Percentiles rank a stretch among this genome's conserved stretches.
Conservation (phyloP, 2,113 vertebrate genomes). For the Neolamprologus kungweensis region DNA sequence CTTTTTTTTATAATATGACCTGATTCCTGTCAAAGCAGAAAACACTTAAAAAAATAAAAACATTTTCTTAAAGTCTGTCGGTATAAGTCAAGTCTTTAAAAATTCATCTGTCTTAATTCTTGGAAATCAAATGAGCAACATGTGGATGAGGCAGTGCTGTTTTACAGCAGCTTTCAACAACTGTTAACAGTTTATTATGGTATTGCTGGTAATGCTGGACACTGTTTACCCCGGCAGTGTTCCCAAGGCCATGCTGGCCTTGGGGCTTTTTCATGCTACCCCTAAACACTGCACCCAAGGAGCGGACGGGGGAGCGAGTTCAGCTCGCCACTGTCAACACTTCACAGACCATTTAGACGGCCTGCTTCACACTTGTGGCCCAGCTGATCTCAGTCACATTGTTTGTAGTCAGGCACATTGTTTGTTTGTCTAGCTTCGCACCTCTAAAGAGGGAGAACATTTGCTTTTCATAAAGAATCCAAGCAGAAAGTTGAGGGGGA, state of each 20-base stretch:
- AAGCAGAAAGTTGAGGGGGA: background rate
- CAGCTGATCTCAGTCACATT: background rate
- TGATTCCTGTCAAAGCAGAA: conserved; percentile 1
- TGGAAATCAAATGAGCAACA: background rate
- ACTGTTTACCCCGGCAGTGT: background rate
- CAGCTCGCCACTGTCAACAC: background rate
- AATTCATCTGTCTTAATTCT: background rate
- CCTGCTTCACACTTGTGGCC: conserved; percentile 10
- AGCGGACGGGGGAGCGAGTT: background rate
- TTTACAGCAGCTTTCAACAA: background rate
- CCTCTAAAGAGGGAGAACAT: background rate
- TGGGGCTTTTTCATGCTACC: background rate
- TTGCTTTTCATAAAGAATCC: background rate
- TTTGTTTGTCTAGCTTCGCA: conserved; percentile 2
- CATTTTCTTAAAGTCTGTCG: background rate
- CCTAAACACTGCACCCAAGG: background rate
- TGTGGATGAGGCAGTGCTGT: background rate
- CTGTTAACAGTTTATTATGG: background rate
- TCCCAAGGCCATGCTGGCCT: background rate
- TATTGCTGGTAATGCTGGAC: background rate
- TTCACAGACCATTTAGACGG: conserved; percentile 7
- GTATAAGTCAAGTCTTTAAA: background rate
- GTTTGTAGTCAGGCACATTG: background rate
- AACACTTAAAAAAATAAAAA: background rate
- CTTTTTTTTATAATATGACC: background rate